Conservation (phyloP, 2,888 invertebrate genomes). For the Eucera pruinosa region DNA sequence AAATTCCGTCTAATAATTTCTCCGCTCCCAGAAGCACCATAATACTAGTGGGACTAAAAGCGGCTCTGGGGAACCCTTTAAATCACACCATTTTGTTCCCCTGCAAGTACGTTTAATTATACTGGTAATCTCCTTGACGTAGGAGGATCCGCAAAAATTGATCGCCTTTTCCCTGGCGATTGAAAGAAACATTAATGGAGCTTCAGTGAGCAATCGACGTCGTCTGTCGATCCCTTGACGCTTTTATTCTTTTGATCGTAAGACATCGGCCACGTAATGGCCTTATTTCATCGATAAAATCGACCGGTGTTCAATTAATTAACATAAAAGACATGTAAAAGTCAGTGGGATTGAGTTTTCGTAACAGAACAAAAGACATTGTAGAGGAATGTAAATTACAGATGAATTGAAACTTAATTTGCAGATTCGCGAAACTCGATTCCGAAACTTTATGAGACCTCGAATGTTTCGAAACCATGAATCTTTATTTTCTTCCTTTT, state of each 20-base stretch:
- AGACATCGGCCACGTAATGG: slow-evolving; percentile 1
- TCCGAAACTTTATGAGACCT: too few relatives aligned
- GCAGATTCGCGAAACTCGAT: too few relatives aligned
- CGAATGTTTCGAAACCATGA: too few relatives aligned
- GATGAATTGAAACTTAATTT: too few relatives aligned
- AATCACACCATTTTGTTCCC: slow-evolving; percentile 36
- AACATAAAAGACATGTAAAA: neutral
- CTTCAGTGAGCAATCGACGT: slow-evolving; percentile 13
- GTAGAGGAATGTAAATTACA: slow-evolving; percentile 23
- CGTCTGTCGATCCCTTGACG: neutral
- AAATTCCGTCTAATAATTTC: slow-evolving; percentile 28
- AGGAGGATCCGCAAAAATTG: slow-evolving; percentile 15
- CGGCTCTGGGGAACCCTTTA: slow-evolving; percentile 13
- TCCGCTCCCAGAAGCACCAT: neutral
- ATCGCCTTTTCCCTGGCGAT: slow-evolving; percentile 23
- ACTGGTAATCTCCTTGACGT: slow-evolving; percentile 36
- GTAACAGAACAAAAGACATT: neutral
- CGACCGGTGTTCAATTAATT: slow-evolving; percentile 1
- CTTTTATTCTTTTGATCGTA: neutral
- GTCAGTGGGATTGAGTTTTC: neutral
- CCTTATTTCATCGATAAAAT: neutral
- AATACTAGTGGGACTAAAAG: slow-evolving; percentile 1
- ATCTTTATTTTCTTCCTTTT: too few relatives aligned
- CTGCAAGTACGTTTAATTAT: slow-evolving; percentile 41
- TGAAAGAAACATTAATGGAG: slow-evolving; percentile 39